Evolutionary conservation across 2,797 vertebrate species (phyloP), one percentile per base, ranked within the genome.

Genomic region (Typhlichthys eigenmanni): DNA sequence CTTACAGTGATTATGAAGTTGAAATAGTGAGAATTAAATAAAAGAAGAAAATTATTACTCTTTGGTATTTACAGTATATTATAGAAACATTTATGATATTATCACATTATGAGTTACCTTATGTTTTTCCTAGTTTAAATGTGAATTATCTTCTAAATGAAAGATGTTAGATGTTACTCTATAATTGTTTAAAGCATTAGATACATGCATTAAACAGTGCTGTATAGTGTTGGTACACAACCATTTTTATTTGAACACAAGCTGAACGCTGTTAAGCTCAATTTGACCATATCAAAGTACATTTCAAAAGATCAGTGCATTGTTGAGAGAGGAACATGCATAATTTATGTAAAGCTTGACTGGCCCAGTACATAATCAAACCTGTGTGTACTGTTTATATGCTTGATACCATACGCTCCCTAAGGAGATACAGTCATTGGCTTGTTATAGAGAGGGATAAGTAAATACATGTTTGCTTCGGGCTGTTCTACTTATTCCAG

Each of bases 401-500:
- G 61, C 50, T 66, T 73, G 75, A 85, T 78, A 60, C n/a, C 24
- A 8, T 19, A 0, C 49, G 48, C 69, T 71, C 78, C 64, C 72
- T n/a, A 3, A 65, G 57, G 70, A 83, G 69, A 60, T 11, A 29
- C 64, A 45, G 75, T 75, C 62, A 64, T 48, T 55, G 19, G 46
- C 64, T 78, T 67, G 75, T 75, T 85, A 58, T 58, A 62, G 66
- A 69, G 58, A 68, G 43, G 71, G 61, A 65, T 75, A 76, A 82
- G 71, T 74, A 74, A 83, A 74, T 68, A 67, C 75, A 78, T 47
- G 68, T 59, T 61, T 2, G 74, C 82, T 85, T 69, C 76, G 71
- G 84, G 85, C 79, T 83, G 66, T 60, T 79, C 69, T 69, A 49
- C 55, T 59, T 17, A 71, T 71, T 79, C 79, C 84, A 78, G 62